phyloP scores from a whole-genome alignment of 1,140 invertebrate species.

The Akabosia matsudoensis region DNA sequence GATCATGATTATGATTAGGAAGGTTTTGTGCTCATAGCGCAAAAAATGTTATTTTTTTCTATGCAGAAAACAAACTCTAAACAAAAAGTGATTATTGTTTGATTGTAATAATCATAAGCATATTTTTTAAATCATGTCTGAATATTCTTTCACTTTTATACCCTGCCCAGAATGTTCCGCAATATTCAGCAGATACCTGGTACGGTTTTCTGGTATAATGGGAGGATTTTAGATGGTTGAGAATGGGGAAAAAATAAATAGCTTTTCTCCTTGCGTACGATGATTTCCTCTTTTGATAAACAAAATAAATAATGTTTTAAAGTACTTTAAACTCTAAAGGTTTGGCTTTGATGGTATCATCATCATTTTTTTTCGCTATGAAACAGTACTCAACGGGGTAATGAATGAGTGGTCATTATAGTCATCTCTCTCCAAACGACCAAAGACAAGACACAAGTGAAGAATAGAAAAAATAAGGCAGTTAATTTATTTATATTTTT shows the following conservation, averaged over 20 bases:
- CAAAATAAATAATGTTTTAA: neutral
- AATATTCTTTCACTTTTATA: no score
- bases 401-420: neutral
- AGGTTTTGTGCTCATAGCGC: neutral
- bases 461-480: neutral
- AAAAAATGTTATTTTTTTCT: neutral
- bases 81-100: neutral
- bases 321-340: neutral
- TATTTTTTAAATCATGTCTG: neutral
- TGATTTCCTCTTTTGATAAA: conserved; percentile 17
- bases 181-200: no score
- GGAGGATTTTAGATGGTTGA: no score
- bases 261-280: no score
- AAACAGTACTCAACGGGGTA: neutral
- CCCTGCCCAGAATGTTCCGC: no score
- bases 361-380: neutral
- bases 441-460: neutral
- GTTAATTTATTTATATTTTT: neutral
- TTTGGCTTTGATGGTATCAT: neutral
- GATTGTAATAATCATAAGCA: no score
- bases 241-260: no score
- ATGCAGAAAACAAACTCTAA: neutral
- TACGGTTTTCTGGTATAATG: no score
- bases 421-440: neutral
- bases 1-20: neutral